These are phyloP conservation scores for Monopterus albus DNA, from an alignment of 2,113 vertebrate genomes.

Conservation along the genomic window DNA sequence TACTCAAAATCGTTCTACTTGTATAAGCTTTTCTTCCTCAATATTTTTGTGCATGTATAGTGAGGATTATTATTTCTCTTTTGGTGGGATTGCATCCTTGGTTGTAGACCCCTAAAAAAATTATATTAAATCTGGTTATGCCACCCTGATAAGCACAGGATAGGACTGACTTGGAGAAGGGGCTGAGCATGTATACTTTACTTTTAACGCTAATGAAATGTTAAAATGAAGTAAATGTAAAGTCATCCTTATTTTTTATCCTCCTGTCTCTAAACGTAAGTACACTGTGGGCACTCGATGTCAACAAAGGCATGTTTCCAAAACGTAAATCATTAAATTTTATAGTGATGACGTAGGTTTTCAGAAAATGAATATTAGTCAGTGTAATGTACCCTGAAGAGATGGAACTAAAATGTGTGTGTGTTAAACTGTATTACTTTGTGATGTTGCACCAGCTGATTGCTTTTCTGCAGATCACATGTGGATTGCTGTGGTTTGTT, in stretches of 20 bases:
- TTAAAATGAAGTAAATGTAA: conserved; percentile 46
- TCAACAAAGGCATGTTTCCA: no score
- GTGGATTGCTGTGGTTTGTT: conserved; percentile 57
- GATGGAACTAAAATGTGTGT: no score
- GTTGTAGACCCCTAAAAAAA: conserved; percentile 77
- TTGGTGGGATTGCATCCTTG: conserved; percentile 67
- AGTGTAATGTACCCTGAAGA: no score
- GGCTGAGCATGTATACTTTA: conserved; percentile 56
- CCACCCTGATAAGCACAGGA: conserved; percentile 71
- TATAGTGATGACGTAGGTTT: no score
- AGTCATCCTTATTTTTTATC: conserved; percentile 48
- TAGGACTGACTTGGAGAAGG: conserved; percentile 46
- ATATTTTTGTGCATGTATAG: conserved; percentile 19
- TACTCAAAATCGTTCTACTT: no score
- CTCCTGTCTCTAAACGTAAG: no score
- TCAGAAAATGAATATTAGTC: no score
- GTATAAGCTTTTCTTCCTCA: no score
- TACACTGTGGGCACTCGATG: no score
- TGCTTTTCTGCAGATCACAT: conserved; percentile 62
- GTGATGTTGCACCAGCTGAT: conserved; percentile 61
- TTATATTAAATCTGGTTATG: conserved; percentile 81
- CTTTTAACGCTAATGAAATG: conserved; percentile 59
- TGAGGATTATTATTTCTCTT: conserved; percentile 70
- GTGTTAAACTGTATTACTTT: conserved; percentile 38
- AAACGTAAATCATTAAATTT: no score